phyloP scores from a whole-genome alignment of 1,140 invertebrate species.

The Drosophila repleta region DNA sequence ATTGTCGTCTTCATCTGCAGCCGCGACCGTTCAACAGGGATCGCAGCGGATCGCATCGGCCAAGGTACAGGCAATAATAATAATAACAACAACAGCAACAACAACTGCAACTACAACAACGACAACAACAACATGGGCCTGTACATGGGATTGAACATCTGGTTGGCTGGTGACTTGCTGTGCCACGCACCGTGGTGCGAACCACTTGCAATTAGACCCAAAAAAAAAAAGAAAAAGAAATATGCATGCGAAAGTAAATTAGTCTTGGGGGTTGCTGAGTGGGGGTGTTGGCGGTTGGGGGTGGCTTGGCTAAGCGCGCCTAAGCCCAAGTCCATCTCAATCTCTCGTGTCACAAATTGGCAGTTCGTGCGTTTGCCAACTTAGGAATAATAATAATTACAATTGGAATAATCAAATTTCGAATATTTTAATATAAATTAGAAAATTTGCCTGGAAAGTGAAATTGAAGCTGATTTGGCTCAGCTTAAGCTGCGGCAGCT shows the following conservation, averaged over 20 bases:
- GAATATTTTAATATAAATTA: too few species aligned
- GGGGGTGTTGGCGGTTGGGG: too few species aligned
- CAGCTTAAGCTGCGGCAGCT: too few species aligned
- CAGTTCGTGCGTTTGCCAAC: conserved; percentile 26
- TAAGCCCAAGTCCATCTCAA: not conserved
- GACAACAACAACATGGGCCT: conserved; percentile 25
- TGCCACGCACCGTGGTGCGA: conserved; percentile 53
- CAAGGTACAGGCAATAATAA: conserved; percentile 25
- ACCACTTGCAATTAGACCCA: conserved; percentile 10
- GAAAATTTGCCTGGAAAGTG: too few species aligned
- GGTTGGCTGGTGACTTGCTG: conserved; percentile 73
- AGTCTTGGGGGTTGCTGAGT: not conserved
- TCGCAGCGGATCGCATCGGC: conserved; percentile 15
- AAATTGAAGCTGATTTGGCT: too few species aligned
- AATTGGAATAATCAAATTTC: not conserved
- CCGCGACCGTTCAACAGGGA: conserved; percentile 12
- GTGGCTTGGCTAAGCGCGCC: not conserved
- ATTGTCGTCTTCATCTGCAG: conserved; percentile 68
- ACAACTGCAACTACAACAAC: not conserved
- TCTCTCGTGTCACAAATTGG: conserved; percentile 42
- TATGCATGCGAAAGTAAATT: not conserved
- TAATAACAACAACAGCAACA: conserved; percentile 12
- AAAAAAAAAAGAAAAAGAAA: not conserved
- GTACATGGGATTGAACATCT: conserved; percentile 68
- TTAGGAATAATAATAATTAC: not conserved